Base-by-base conservation (phyloP, 92 coral and sea anemone genomes). In the Zoanthus sociatus region DNA sequence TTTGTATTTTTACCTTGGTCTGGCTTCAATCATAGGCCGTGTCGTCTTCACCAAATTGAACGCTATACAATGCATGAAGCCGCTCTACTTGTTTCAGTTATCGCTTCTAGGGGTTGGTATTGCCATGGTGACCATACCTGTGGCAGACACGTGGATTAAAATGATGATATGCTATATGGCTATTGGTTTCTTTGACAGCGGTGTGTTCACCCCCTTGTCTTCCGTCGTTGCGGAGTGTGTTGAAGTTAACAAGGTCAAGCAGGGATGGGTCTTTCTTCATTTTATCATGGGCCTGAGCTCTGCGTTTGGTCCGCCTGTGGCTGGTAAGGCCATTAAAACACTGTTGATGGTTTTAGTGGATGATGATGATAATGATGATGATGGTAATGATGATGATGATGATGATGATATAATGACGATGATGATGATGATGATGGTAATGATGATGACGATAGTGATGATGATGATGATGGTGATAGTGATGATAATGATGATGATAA, bases 41-140 rank as follows among this genome's bases (percentile, higher is more conserved):
- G 15, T 76, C 44, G 37, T 76, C 14, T 76, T 76, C 42, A 76
- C 45, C 64, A 50, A 20, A 53, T 17, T 76, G 37, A 76, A 76
- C 81, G 53, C 61, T 14, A 11, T 48, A 0, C 81, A 76, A 37
- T 76, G 81, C 14, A 48, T 76, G 44, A 76, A 30, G 14, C 64
- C 81, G 10, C 64, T 76, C 7, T 51, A 76, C 9, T 45, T 51
- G 37, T 76, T 76, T 64, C 81, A 76, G 64, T 53, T 76, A 18
- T 76, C 81, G 46, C 66, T 76, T 33, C 81, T 76, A 16, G 81
- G 63, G 81, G 81, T 76, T 64, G 81, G 81, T 15, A 50, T 76
- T 30, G 37, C 81, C 81, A 76, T 76, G 46, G 61, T 50, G 21
- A 76, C 81, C 44, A 18, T 76, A 18, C 46, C 81, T 6, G n/a